Base-by-base conservation (phyloP, 2,113 vertebrate species). In the Gambusia holbrooki region DNA sequence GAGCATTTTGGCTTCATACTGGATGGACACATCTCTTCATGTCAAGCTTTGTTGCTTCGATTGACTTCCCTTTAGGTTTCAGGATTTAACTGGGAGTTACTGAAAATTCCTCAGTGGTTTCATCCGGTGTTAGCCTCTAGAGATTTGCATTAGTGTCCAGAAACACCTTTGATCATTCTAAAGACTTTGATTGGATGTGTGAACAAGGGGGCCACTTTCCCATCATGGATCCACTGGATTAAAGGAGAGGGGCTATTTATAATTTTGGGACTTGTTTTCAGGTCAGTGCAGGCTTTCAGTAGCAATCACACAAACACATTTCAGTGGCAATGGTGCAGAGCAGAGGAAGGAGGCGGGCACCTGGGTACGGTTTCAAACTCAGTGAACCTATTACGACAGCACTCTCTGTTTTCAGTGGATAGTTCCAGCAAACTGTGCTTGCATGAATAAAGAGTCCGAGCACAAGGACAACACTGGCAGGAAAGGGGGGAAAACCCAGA, bases 81-180 rank as follows among this genome's bases (percentile, higher is more conserved):
- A 71, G 77, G 89, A 74, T 92, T 94, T 93, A 86, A 87, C 73
- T 88, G 69, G 1, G 74, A 82, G 89, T 87, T 80, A 75, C 82
- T 88, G 87, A 93, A 87, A 91, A 95, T 92, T 90, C 91, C 89
- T 79, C 84, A 76, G 87, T 66, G 87, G 89, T 92, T 93, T 92
- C 87, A 93, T 93, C 92, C 88, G 81, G 85, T 82, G 90, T 88
- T 94, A 94, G 94, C 94, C 93, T 93, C 76, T 13, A 73, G 89
- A 92, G 93, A 94, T 94, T 93, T 93, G 93, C 90, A 94, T 94
- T 92, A 90, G 92, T 94, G 93, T 94, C 92, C 83, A 86, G 78
- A 89, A 80, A 85, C 90, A 92, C 89, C 93, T 94, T 94, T 95
- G 92, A 95, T 95, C 93, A 93, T 81, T 85, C 82, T 83, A 87